These are phyloP conservation scores for Ctenopoma kingsleyae DNA, from an alignment of 2,797 vertebrate genomes.

Conservation along the genomic window DNA sequence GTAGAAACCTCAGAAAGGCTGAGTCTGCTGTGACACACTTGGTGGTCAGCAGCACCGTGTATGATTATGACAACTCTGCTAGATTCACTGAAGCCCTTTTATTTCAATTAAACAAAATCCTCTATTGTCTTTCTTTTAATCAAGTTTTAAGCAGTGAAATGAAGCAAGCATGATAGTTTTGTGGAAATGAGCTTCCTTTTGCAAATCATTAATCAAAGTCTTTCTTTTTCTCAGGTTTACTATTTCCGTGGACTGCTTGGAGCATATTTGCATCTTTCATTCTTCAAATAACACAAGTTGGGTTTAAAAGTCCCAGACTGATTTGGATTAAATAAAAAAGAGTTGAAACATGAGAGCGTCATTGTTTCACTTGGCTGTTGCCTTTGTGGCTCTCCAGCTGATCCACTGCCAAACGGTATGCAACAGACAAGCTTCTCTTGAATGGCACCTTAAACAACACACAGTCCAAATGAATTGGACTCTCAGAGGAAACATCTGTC, in stretches of 20 bases:
- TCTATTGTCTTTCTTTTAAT: neutral
- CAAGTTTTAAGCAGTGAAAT: conserved; percentile 7
- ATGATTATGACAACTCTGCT: conserved; percentile 61
- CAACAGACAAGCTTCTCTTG: conserved; percentile 58
- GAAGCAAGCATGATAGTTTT: neutral
- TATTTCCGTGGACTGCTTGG: conserved; percentile 10
- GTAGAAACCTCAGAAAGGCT: conserved; percentile 67
- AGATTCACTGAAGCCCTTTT: conserved; percentile 26
- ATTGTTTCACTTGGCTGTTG: conserved; percentile 41
- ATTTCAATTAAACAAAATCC: conserved; percentile 28
- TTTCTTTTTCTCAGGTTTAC: conserved; percentile 57
- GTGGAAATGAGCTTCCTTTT: conserved; percentile 4
- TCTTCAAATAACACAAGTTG: conserved; percentile 29
- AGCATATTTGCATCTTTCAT: conserved; percentile 2
- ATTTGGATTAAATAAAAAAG: conserved; percentile 25
- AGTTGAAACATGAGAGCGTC: conserved; percentile 53
- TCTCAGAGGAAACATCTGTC: conserved; percentile 81
- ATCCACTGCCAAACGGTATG: conserved; percentile 77
- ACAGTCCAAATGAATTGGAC: conserved; percentile 84
- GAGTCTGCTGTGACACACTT: conserved; percentile 71
- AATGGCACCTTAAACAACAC: conserved; percentile 81
- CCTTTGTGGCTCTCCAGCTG: conserved; percentile 44
- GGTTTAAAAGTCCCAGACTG: conserved; percentile 26
- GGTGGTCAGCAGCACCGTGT: conserved; percentile 77
- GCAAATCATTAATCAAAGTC: conserved; percentile 33